Conservation (phyloP, 2,888 invertebrate species). For the Anoncus sp. region DNA sequence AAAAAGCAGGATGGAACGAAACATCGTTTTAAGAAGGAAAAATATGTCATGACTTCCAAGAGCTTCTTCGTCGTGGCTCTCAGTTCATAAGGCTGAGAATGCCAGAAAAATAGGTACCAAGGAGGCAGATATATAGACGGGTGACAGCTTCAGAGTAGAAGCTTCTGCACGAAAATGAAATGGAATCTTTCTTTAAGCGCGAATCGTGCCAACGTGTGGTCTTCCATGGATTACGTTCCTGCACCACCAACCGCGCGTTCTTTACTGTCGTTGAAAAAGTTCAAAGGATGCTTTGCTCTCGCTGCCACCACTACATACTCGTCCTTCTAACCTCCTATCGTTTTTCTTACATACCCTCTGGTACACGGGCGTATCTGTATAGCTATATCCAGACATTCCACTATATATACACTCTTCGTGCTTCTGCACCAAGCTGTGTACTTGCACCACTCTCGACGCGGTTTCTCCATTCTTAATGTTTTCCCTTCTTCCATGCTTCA, state of each 20-base stretch:
- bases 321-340: no score
- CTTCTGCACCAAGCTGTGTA: neutral
- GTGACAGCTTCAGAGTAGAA: slow-evolving; percentile 32
- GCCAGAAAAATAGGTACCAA: neutral
- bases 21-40: neutral
- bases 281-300: slow-evolving; percentile 44
- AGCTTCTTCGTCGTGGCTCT: slow-evolving; percentile 11
- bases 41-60: slow-evolving; percentile 10
- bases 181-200: slow-evolving; percentile 73
- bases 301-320: slow-evolving; percentile 12
- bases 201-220: slow-evolving; percentile 33
- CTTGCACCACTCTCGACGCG: neutral
- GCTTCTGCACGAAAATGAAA: slow-evolving; percentile 72
- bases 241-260: slow-evolving; percentile 21
- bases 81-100: slow-evolving; percentile 12
- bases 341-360: no score
- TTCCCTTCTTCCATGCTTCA: slow-evolving; percentile 6
- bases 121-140: slow-evolving; percentile 23
- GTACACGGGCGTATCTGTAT: neutral
- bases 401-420: neutral
- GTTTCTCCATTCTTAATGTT: slow-evolving; percentile 5
- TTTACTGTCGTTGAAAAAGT: slow-evolving; percentile 47
- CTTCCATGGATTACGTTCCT: slow-evolving; percentile 47
- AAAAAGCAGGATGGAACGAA: neutral
- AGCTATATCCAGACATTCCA: slow-evolving; percentile 3